These are phyloP conservation scores for Carassius auratus DNA, from an alignment of 2,113 vertebrate species.

Conservation along the genomic window DNA sequence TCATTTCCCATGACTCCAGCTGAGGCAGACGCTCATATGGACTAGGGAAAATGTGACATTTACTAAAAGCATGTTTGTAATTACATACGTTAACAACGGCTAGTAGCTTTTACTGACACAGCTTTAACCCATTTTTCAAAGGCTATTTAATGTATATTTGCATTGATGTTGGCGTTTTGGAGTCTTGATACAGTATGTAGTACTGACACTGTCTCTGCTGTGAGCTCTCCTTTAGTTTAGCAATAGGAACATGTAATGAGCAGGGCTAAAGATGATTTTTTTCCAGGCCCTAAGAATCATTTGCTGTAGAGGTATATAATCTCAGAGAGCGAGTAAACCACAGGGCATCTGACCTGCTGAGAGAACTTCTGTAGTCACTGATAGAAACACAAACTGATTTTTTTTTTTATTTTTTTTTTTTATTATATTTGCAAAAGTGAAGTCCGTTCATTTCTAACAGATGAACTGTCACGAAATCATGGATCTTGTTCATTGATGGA, in stretches of 20 bases:
- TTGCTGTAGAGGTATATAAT: neutral
- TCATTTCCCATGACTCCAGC: conserved; percentile 9
- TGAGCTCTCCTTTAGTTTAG: neutral
- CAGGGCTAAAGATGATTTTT: neutral
- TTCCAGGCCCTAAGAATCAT: neutral
- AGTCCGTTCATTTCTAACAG: neutral
- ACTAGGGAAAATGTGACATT: conserved; percentile 3
- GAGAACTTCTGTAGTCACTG: conserved; percentile 33
- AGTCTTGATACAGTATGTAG: neutral
- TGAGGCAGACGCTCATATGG: conserved; percentile 1
- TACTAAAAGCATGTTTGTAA: conserved; percentile 11
- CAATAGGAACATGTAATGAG: neutral
- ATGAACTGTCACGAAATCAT: neutral
- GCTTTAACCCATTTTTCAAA: conserved; percentile 6
- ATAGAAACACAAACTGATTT: neutral
- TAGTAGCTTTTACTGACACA: neutral
- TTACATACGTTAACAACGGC: conserved; percentile 8
- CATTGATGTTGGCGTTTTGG: neutral
- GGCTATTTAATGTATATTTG: conserved; percentile 14
- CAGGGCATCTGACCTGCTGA: neutral
- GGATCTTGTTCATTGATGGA: neutral
- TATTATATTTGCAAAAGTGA: neutral
- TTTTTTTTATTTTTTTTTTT: neutral
- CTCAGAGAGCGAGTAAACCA: neutral
- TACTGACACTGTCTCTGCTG: neutral